Percentiles rank a stretch among this genome's conserved stretches.
Conservation (phyloP, 2,113 vertebrate genomes). For the Pterocles orientalis region DNA sequence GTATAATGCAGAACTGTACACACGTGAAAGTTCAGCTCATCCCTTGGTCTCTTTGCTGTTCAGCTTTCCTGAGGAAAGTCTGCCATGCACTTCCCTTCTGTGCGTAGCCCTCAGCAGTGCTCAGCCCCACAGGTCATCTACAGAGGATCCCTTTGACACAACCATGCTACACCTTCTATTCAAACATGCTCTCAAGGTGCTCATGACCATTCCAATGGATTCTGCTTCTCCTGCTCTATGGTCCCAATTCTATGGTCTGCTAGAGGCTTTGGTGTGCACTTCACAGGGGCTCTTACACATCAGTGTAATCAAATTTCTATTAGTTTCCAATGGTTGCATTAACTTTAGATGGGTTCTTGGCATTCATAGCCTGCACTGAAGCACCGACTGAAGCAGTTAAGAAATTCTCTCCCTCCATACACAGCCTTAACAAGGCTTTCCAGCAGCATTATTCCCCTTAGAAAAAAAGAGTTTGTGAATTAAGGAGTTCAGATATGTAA, state of each 20-base stretch:
- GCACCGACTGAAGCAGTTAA: neutral
- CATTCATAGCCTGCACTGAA: neutral
- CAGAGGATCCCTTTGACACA: neutral
- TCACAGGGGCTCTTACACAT: neutral
- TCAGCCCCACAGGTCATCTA: neutral
- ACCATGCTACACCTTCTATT: neutral
- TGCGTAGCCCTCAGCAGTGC: neutral
- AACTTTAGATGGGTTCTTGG: neutral
- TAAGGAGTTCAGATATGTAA: conserved; percentile 8
- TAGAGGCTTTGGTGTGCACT: neutral
- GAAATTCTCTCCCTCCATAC: neutral
- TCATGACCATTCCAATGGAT: neutral
- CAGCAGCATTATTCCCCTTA: neutral
- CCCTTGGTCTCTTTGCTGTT: neutral
- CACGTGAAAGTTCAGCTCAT: neutral
- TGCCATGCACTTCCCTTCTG: neutral
- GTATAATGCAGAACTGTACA: neutral
- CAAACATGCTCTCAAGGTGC: neutral
- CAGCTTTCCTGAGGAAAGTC: neutral
- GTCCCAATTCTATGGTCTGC: neutral
- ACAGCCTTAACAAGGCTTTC: neutral
- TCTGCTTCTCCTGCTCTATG: neutral
- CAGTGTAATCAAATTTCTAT: neutral
- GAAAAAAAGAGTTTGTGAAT: neutral
- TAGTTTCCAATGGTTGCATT: neutral